Evolutionary conservation across 2,797 vertebrate species (phyloP), one percentile per base, ranked within the genome.

Genomic region (Phylloscopus collybita): DNA sequence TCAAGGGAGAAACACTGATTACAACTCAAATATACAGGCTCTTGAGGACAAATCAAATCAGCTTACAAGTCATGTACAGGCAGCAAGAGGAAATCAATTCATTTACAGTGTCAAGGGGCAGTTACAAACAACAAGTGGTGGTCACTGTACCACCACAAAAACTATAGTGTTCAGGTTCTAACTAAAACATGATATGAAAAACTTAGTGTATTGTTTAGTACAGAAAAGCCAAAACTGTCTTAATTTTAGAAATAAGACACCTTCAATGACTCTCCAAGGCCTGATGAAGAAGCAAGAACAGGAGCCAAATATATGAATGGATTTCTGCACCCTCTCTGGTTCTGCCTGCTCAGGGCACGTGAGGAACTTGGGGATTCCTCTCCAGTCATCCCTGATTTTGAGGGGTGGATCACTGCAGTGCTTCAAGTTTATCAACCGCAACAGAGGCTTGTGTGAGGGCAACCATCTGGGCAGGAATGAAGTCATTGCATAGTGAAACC

Each of bases 281-380:
- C 50, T 42, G n/a, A 61, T 20, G 36, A 85, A 65, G 64, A 69
- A 32, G 34, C 16, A 75, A 32, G 57, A 73, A 27, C 0, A 2
- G 29, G 4, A 90, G 30, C 6, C 53, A n/a, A 36, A 15, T 0
- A 0, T 10, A 23, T 45, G 29, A 29, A 76, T 21, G 5, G 50
- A 44, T 51, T 26, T 50, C 44, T 67, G 32, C 17, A 19, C 27
- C 49, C 54, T 53, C 59, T 67, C 23, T 3, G 3, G 14, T 29
- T 67, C 29, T 65, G 38, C 62, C 30, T 59, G 16, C 53, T 67
- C 29, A 32, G 50, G 30, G 3, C 1, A 1, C 1, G 4, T 1
- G 7, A 81, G 16, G 23, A 79, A 79, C 32, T 69, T 2, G 0
- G 50, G 60, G 29, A 47, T 47, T 59, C 38, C 49, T 53, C 44